Evolutionary conservation across 2,113 vertebrate genomes (phyloP), one percentile per base, ranked within the genome.

Genomic region (Todiramphus chloris): DNA sequence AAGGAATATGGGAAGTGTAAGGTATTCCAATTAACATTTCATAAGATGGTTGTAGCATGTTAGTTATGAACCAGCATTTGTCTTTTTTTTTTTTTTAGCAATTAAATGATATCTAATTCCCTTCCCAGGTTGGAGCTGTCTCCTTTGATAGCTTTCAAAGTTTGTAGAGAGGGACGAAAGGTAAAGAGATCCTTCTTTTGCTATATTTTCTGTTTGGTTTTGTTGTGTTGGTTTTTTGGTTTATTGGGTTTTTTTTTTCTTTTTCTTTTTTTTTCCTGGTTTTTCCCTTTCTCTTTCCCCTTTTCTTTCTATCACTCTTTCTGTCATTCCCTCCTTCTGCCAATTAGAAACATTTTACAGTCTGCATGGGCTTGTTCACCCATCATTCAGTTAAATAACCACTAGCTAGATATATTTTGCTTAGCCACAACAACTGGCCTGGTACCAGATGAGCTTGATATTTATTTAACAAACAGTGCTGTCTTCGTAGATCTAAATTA

Each of bases 11-110:
- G 73, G 83, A 95, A 96, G 55, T 90, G 93, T 91, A 97, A 95
- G 83, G 9, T 97, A 96, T 96, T 97, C 94, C 96, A 97, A 96
- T 97, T 97, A 97, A 96, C 95, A 77, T 97, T 97, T 97, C 90
- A 97, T 96, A 97, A 97, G 93, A 92, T 94, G 89, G 94, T 91
- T 96, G 91, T 73, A 97, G 91, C 80, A 50, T 94, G 89, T 96
- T 97, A 93, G 97, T 96, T 97, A 97, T 88, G 89, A 97, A 96
- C 83, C 77, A 63, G 80, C 96, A 97, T 97, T 97, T 97, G 96
- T 97, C 95, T 97, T 97, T 97, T 97, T 95, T 93, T 92, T 95
- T 95, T 93, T 89, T 41, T 41, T 41, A 95, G 93, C 88, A 96
- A 97, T 95, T 97, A 97, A 96, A 95, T 96, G 82, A 96, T 97